Evolutionary conservation across 2,797 vertebrate genomes (phyloP).

Genomic region (Lutjanus campechanus): DNA sequence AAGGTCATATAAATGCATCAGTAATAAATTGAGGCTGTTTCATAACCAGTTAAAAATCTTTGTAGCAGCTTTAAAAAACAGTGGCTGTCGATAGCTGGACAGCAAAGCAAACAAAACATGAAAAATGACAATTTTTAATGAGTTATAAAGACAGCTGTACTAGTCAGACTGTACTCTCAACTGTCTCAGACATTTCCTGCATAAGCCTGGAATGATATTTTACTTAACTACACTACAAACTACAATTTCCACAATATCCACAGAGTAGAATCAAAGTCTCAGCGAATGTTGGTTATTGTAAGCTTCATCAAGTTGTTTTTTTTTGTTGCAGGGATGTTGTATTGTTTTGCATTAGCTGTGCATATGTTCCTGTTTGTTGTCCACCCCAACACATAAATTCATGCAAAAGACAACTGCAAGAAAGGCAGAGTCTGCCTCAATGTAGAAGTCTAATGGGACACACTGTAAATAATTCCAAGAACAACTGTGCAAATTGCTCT

Average conservation of each 20-base stretch:
- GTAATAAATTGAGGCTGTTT: too few relatives aligned
- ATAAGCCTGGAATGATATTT: neutral
- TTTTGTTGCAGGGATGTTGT: neutral
- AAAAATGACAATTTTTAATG: neutral
- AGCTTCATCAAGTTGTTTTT: neutral
- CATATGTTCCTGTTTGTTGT: neutral
- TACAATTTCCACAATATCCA: neutral
- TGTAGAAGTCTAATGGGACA: neutral
- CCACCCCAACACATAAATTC: too few relatives aligned
- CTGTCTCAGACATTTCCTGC: neutral
- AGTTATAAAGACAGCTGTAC: neutral
- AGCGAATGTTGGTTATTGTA: too few relatives aligned
- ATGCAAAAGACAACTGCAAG: neutral
- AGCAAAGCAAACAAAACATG: neutral
- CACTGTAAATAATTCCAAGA: neutral
- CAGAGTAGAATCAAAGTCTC: neutral
- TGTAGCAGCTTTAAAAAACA: neutral
- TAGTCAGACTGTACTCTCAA: neutral
- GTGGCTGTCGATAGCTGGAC: neutral
- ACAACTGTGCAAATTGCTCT: constrained; percentile 9
- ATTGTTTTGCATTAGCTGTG: neutral
- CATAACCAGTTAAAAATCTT: too few relatives aligned
- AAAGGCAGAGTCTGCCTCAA: neutral
- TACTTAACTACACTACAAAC: neutral
- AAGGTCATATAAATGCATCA: too few relatives aligned